Evolutionary conservation across 2,797 vertebrate genomes (phyloP).

Genomic region (Oreonectes daqikongensis): DNA sequence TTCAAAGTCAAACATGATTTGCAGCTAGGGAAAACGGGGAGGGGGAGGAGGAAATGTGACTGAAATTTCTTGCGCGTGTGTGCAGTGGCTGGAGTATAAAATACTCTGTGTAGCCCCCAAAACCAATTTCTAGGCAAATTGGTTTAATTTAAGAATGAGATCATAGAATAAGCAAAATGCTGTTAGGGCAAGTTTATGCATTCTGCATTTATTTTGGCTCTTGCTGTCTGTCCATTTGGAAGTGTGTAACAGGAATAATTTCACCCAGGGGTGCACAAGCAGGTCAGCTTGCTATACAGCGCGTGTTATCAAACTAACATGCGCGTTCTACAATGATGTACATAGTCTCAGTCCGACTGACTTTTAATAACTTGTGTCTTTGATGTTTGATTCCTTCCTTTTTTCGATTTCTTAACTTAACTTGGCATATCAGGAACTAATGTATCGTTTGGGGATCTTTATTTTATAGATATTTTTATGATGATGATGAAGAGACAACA

Average conservation of each 20-base stretch:
- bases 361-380: slow-evolving; percentile 32
- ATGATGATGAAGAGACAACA: slow-evolving; percentile 17
- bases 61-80: slow-evolving; percentile 49
- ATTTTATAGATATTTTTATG: slow-evolving; percentile 7
- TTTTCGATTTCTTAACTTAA: slow-evolving; percentile 32
- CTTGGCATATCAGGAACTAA: slow-evolving; percentile 28
- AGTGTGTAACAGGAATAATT: slow-evolving; percentile 54
- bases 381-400: slow-evolving; percentile 13
- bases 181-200: slow-evolving; percentile 80
- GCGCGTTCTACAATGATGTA: slow-evolving; percentile 13
- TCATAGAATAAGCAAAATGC: slow-evolving; percentile 83
- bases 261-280: slow-evolving; percentile 44
- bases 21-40: slow-evolving; percentile 76
- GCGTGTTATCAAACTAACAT: slow-evolving; percentile 14
- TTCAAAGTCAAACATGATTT: slow-evolving; percentile 89
- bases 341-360: slow-evolving; percentile 6
- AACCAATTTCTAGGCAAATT: slow-evolving; percentile 88
- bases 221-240: slow-evolving; percentile 70
- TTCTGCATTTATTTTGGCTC: slow-evolving; percentile 76
- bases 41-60: slow-evolving; percentile 49
- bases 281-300: slow-evolving; percentile 31
- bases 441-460: background rate
- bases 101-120: slow-evolving; percentile 82
- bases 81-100: slow-evolving; percentile 76
- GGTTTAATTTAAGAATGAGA: slow-evolving; percentile 87